Percentiles rank a stretch among this genome's conserved stretches.
Conservation (phyloP, 2,888 invertebrate species). For the Ormyrus pomaceus region DNA sequence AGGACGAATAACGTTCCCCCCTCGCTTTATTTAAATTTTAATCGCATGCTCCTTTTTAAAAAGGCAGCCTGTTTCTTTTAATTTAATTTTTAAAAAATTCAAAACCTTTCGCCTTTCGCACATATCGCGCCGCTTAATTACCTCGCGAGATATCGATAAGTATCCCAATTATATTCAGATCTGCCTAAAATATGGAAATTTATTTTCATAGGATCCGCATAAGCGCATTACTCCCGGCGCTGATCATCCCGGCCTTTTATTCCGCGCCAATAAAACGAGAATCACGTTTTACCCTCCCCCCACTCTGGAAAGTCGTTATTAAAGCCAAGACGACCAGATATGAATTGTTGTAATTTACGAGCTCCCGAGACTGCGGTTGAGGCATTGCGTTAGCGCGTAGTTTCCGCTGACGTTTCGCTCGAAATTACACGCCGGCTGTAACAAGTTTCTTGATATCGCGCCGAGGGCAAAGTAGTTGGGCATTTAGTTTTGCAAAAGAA, state of each 20-base stretch:
- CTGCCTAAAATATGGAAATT: background rate
- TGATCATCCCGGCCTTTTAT: conserved; percentile 26
- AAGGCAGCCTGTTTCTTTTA: too few relatives aligned
- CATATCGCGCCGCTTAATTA: too few relatives aligned
- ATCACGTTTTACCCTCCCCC: conserved; percentile 11
- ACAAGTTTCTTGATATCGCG: conserved; percentile 50
- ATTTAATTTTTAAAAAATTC: too few relatives aligned
- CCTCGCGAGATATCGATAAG: too few relatives aligned
- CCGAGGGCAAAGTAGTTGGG: conserved; percentile 21
- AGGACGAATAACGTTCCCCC: too few relatives aligned
- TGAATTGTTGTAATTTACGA: conserved; percentile 56
- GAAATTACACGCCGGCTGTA: conserved; percentile 50
- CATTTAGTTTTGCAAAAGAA: conserved; percentile 46
- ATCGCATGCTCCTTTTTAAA: too few relatives aligned
- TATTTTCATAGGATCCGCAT: background rate
- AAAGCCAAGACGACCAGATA: conserved; percentile 49
- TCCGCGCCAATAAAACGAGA: conserved; percentile 9
- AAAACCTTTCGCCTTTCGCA: too few relatives aligned
- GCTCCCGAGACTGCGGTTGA: conserved; percentile 31
- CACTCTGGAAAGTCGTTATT: conserved; percentile 37
- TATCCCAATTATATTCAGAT: background rate
- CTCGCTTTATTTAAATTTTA: too few relatives aligned
- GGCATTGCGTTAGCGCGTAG: conserved; percentile 40
- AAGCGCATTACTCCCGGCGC: background rate
- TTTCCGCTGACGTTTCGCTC: conserved; percentile 46